Evolutionary conservation across 2,113 vertebrate species (phyloP).

Genomic region (Melanostigma gelatinosum): DNA sequence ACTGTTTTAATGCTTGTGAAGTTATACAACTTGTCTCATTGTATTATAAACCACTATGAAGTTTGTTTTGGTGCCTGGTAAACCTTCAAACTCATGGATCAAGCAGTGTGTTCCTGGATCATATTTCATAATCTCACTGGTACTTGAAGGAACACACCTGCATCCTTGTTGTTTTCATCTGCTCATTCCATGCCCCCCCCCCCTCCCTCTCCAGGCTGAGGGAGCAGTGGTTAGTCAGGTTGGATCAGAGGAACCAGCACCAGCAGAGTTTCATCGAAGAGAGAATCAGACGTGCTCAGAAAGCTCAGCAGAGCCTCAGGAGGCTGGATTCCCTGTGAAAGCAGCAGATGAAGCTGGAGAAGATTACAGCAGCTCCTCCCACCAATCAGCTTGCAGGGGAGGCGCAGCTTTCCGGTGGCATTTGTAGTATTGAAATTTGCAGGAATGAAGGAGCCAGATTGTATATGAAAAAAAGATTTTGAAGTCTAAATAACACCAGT

Average conservation of each 20-base stretch:
- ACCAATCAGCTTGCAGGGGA: conserved; percentile 6
- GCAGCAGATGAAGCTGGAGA: background rate
- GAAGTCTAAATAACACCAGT: background rate
- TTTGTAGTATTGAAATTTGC: background rate
- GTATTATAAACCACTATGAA: background rate
- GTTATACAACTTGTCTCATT: background rate
- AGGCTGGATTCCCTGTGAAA: conserved; percentile 6
- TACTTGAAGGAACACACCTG: background rate
- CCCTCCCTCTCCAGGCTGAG: conserved; percentile 47
- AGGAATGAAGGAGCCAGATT: background rate
- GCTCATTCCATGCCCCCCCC: background rate
- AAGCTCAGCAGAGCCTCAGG: conserved; percentile 35
- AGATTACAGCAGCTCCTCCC: background rate
- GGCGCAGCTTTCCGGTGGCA: background rate
- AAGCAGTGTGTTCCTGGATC: background rate
- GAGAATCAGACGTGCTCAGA: conserved; percentile 45
- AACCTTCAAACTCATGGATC: background rate
- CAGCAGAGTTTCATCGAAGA: conserved; percentile 65
- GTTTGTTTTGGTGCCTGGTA: background rate
- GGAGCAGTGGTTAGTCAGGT: conserved; percentile 58
- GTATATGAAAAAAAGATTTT: background rate
- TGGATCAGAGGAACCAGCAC: conserved; percentile 62
- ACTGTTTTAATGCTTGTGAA: background rate
- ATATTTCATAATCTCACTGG: background rate
- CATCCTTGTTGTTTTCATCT: background rate